Evolutionary conservation across 1,140 invertebrate species (phyloP), one percentile per base, ranked within the genome.

Genomic region (Bombus consobrinus): DNA sequence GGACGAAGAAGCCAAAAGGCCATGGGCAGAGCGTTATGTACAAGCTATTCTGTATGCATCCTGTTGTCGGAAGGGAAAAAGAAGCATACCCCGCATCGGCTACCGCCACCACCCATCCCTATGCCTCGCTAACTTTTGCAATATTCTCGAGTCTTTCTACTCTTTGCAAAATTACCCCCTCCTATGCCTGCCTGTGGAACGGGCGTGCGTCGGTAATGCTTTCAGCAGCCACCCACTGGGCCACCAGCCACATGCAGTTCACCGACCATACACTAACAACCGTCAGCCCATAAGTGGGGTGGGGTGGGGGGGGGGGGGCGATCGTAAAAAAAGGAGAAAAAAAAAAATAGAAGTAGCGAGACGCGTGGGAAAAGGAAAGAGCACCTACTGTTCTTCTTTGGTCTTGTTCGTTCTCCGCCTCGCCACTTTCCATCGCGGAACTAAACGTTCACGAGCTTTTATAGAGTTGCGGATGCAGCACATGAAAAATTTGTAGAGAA

Each of bases 121-220:
- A 64, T 77, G 57, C 41, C 57, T 47, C 83, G 59, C 71, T 87
- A 91, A 91, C 90, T 91, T 91, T 91, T 86, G 88, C 90, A 91
- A 91, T 91, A 91, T 91, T 89, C 90, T 88, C 88, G 74, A 88
- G 88, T 86, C 90, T 89, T 78, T 91, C 83, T 78, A 89, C 88
- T 91, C 88, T 84, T 88, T 82, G 88, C 77, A 85, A 89, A 91
- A 91, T 91, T 91, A 91, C 83, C 87, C 81, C 43, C 37, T 22
- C 37, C 47, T 74, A 22, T 28, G 32, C 66, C n/a, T 73, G 57
- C 59, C 69, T 41, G 41, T 43, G 69, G 64, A 39, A 59, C 85
- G 34, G 79, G 76, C 69, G 79, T 85, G 78, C 73, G 81, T 87
- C 43, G 71, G 66, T 91, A 91, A 91, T 91, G 88, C 88, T 87